A percentile compares a stretch with the other conserved stretches of the same genome.
Conservation (phyloP, 2,888 invertebrate genomes). For the Leptura quadrifasciata region DNA sequence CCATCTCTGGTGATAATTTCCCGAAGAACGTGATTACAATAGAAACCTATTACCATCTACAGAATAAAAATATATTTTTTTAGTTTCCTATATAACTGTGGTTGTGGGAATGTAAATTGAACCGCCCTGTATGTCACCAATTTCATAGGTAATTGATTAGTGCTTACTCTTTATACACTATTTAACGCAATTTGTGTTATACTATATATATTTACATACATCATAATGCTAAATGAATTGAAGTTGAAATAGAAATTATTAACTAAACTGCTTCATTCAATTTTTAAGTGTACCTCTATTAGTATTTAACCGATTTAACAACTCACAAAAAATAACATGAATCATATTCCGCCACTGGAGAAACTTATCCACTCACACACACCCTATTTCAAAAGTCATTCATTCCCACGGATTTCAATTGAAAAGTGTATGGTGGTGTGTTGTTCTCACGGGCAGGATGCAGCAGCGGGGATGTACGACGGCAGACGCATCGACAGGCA, state of each 20-base stretch:
- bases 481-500: slow-evolving; percentile 41
- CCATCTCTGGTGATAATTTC: too few relatives aligned
- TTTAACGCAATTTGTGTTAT: too few relatives aligned
- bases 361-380: slow-evolving; percentile 16
- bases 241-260: not conserved
- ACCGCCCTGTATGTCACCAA: too few relatives aligned
- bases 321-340: slow-evolving; percentile 30
- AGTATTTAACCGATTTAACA: slow-evolving; percentile 14
- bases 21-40: too few relatives aligned
- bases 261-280: slow-evolving; percentile 4
- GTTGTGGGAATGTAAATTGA: too few relatives aligned
- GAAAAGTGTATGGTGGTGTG: slow-evolving; percentile 37
- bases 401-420: slow-evolving; percentile 40
- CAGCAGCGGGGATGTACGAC: slow-evolving; percentile 21
- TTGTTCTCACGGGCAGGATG: slow-evolving; percentile 42
- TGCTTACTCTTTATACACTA: too few relatives aligned
- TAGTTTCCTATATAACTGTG: too few relatives aligned
- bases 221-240: too few relatives aligned
- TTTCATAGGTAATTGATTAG: too few relatives aligned
- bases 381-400: slow-evolving; percentile 37
- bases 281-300: not conserved
- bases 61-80: too few relatives aligned
- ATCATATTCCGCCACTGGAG: slow-evolving; percentile 36
- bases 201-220: too few relatives aligned
- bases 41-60: too few relatives aligned